Evolutionary conservation across 2,113 vertebrate genomes (phyloP).

Genomic region (Propithecus coquereli): DNA sequence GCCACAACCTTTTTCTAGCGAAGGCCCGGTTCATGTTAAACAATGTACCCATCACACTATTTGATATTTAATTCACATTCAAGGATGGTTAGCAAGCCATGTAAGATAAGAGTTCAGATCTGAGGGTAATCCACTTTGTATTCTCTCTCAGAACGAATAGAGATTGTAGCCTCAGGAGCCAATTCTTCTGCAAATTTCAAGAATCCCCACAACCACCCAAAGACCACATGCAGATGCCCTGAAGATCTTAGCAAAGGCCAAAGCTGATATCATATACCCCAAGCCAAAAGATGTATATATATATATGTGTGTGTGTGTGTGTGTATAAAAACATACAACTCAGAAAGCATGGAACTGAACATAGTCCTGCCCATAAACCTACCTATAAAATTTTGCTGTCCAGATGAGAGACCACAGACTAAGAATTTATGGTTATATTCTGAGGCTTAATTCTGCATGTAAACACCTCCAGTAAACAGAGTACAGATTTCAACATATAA

Average conservation of each 20-base stretch:
- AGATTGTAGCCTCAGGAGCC: background rate
- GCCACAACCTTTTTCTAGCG: background rate
- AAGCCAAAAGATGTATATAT: background rate
- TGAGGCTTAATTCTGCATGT: background rate
- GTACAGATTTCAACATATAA: background rate
- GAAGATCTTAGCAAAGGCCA: background rate
- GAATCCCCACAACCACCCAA: constrained; percentile 15
- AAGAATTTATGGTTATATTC: background rate
- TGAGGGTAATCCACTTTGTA: constrained; percentile 40
- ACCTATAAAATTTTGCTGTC: background rate
- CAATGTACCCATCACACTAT: background rate
- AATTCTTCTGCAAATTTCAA: constrained; percentile 37
- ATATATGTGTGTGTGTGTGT: background rate
- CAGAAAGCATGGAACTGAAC: background rate
- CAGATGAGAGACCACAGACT: background rate
- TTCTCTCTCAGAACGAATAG: constrained; percentile 41
- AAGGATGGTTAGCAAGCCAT: background rate
- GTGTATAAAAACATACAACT: background rate
- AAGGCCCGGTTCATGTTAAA: background rate
- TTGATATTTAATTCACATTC: constrained; percentile 53
- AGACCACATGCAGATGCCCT: background rate
- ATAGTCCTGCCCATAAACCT: background rate
- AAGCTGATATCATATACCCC: background rate
- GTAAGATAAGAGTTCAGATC: background rate
- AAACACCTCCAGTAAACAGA: background rate